phyloP scores from a whole-genome alignment of 2,797 vertebrate species.

The Anas bahamensis region DNA sequence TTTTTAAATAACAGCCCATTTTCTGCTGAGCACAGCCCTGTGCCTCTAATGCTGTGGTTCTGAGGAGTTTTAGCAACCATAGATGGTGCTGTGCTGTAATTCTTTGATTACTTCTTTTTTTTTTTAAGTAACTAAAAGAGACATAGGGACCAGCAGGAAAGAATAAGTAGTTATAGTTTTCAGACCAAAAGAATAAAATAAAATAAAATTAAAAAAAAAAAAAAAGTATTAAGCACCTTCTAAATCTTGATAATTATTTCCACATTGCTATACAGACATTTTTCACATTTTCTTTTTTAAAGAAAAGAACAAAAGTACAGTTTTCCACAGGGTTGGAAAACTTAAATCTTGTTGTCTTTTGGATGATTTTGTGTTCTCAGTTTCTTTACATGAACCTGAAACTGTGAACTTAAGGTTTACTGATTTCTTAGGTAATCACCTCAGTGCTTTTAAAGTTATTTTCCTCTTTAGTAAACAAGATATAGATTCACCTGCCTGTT shows the following conservation, averaged over 20 bases:
- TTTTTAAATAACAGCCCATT: neutral
- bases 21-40: neutral
- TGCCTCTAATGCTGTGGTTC: neutral
- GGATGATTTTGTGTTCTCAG: neutral
- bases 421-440: neutral
- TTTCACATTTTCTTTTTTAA: neutral
- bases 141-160: neutral
- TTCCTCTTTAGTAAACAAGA: neutral
- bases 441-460: neutral
- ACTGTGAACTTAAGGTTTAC: neutral
- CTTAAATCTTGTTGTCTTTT: neutral
- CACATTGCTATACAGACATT: neutral
- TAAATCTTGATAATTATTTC: neutral
- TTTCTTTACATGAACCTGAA: neutral
- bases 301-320: fast-evolving
- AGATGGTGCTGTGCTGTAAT: slow-evolving; percentile 39
- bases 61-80: slow-evolving; percentile 2
- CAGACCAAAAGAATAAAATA: neutral
- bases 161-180: neutral
- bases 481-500: neutral
- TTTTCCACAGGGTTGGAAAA: neutral
- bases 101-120: neutral
- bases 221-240: neutral
- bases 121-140: neutral
- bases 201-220: neutral